Base-by-base conservation (phyloP, 2,888 invertebrate genomes). In the Kryphioiulus occultus region DNA sequence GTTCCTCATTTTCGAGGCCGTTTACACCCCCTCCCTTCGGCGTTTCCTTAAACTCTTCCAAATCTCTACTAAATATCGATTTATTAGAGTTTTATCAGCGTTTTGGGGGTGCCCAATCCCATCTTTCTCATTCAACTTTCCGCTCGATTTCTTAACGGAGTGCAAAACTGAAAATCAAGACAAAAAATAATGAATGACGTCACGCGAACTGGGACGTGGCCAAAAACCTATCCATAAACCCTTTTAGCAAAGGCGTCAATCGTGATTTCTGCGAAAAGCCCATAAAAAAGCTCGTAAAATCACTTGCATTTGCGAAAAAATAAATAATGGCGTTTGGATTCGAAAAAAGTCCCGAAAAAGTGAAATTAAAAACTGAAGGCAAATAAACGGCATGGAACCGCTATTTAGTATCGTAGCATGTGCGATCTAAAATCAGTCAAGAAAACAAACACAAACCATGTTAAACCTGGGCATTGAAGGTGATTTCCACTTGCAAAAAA, bases 41-140 rank as follows among this genome's bases (percentile, higher is more conserved):
- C 12, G 26, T 26, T 12, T 68, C 26, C 68, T 68, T 68, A 26
- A 68, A 68, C 68, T 68, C 68, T 68, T 26, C 68, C 26, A 12
- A 68, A 68, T 68, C 68, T 68, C 68, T 68, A 26, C 68, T 68
- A 26, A 68, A 68, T 68, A 68, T 68, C 68, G 68, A 68, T 68
- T 68, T 68, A 68, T 68, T 68, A n/a, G 15, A 59, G n/a, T 68
- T 68, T 68, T 68, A 68, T 68, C 68, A 26, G 68, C 26, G 26
- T 68, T 68, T 26, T 68, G 68, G 68, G 68, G 68, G 26, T 26
- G 26, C 26, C 26, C n/a, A 68, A 68, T 68, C 68, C 26, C 68
- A 68, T 68, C 68, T 68, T 68, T 68, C 68, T 68, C 68, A 68
- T 68, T 68, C 68, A 68, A 68, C 68, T 68, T 68, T 68, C 68